Base-by-base conservation (phyloP, 2,797 vertebrate species). In the Siniperca obscura region DNA sequence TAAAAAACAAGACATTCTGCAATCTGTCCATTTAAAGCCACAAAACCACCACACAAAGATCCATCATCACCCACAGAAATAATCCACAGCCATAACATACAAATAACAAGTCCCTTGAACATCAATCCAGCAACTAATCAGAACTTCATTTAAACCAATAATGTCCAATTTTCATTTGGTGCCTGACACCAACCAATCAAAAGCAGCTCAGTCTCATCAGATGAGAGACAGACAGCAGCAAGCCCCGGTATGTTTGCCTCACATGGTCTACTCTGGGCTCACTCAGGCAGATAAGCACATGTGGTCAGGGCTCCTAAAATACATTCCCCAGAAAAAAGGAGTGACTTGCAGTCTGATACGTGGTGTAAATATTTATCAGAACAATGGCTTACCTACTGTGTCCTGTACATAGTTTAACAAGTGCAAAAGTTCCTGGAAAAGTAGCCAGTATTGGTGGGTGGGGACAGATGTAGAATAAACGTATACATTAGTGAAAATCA, bases 241-340 rank as follows among this genome's bases (percentile, higher is more conserved):
- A 91, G 86, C 87, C 83, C 86, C 71, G 85, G 89, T 86, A 93
- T 92, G 90, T 92, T 91, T 76, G 89, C 78, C 90, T 93, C 93
- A 94, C 93, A 91, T 94, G 93, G 81, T 93, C 85, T 69, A 90
- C 89, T 78, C 87, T 85, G 88, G 82, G 86, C 86, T 93, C 88
- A 90, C 91, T 93, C 92, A 91, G 86, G 88, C 91, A 92, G 90
- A 94, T 92, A 89, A 92, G 90, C 89, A 87, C 91, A 89, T 92
- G 91, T 84, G 84, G 88, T 93, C 92, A 90, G 86, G 76, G 70
- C 87, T 94, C 94, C 94, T 91, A 95, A 95, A 94, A 95, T 95
- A 95, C 92, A 95, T 92, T 93, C 91, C 90, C 93, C 85, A 93
- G 92, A 94, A 93, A 93, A 92, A 91, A 91, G 77, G 76, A 90